phyloP scores from a whole-genome alignment of 2,888 invertebrate species.

The Isotomurus palustris region DNA sequence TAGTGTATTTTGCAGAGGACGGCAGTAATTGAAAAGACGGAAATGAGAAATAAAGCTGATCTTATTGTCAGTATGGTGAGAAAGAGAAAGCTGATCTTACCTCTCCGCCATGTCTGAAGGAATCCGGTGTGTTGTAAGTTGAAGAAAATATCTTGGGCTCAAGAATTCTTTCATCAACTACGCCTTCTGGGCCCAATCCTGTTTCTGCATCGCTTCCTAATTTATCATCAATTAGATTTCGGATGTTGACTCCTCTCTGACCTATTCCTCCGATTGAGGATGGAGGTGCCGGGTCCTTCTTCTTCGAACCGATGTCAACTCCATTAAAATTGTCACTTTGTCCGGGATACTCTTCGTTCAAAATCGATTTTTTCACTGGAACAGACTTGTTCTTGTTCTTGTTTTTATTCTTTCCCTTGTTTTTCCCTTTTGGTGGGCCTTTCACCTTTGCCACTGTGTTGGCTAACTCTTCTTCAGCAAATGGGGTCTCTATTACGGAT shows the following conservation, averaged over 20 bases:
- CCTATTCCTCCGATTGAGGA: not conserved
- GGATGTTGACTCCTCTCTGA: not conserved
- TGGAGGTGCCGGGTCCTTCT: not conserved
- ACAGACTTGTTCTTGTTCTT: slow-evolving; percentile 20
- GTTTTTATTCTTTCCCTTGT: slow-evolving; percentile 23
- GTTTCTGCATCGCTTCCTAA: slow-evolving; percentile 7
- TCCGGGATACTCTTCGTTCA: slow-evolving; percentile 31
- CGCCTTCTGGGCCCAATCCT: slow-evolving; percentile 15
- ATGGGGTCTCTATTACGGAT: slow-evolving; percentile 4
- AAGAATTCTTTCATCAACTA: slow-evolving; percentile 19
- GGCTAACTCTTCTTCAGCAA: slow-evolving; percentile 25
- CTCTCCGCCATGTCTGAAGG: slow-evolving; percentile 53
- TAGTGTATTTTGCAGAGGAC: too few relatives aligned
- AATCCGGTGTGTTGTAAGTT: slow-evolving; percentile 54
- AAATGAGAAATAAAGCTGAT: too few relatives aligned
- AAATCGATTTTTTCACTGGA: slow-evolving; percentile 26
- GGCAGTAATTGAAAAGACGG: too few relatives aligned
- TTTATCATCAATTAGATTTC: slow-evolving; percentile 6
- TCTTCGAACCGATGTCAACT: slow-evolving; percentile 7
- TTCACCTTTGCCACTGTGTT: slow-evolving; percentile 23
- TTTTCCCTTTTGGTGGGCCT: slow-evolving; percentile 4
- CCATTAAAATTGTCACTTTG: slow-evolving; percentile 10
- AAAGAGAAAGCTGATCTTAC: slow-evolving; percentile 24
- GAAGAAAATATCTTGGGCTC: slow-evolving; percentile 49
- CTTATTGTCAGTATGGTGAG: too few relatives aligned